Percentiles rank a stretch among this genome's conserved stretches.
These are phyloP conservation scores for Rana temporaria DNA, from an alignment of 2,113 vertebrate genomes.

Conservation along the genomic window DNA sequence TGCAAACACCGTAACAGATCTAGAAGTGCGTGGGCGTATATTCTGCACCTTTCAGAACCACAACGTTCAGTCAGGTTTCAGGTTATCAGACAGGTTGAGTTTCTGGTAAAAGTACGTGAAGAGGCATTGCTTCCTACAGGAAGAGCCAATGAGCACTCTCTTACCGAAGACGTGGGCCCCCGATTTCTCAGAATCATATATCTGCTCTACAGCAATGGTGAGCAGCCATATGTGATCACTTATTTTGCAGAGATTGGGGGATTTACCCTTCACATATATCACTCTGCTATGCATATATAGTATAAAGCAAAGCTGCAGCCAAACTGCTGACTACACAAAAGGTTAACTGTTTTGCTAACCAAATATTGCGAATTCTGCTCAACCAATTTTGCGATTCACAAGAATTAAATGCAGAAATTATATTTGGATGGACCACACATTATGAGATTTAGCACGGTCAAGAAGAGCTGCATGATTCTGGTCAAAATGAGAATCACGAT, in stretches of 20 bases:
- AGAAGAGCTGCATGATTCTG: too few relatives aligned
- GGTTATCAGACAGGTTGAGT: background rate
- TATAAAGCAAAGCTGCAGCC: too few relatives aligned
- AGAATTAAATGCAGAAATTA: too few relatives aligned
- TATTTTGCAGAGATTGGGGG: background rate
- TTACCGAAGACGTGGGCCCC: conserved; percentile 21
- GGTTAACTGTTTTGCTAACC: too few relatives aligned
- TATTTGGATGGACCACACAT: too few relatives aligned
- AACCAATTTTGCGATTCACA: too few relatives aligned
- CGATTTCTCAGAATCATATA: conserved; percentile 38
- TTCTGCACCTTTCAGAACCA: background rate
- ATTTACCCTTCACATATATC: background rate
- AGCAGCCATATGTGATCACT: background rate
- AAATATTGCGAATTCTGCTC: too few relatives aligned
- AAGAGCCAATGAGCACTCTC: background rate
- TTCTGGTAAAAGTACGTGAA: conserved; percentile 44
- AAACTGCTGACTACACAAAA: too few relatives aligned
- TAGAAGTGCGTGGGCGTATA: conserved; percentile 21
- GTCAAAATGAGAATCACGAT: too few relatives aligned
- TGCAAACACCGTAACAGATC: background rate
- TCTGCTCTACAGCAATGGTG: background rate
- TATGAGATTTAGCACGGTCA: too few relatives aligned
- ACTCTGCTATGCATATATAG: too few relatives aligned
- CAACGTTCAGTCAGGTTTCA: background rate
- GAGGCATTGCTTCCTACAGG: conserved; percentile 19